Evolutionary conservation across 2,113 vertebrate genomes (phyloP).

Genomic region (Mastomys coucha): DNA sequence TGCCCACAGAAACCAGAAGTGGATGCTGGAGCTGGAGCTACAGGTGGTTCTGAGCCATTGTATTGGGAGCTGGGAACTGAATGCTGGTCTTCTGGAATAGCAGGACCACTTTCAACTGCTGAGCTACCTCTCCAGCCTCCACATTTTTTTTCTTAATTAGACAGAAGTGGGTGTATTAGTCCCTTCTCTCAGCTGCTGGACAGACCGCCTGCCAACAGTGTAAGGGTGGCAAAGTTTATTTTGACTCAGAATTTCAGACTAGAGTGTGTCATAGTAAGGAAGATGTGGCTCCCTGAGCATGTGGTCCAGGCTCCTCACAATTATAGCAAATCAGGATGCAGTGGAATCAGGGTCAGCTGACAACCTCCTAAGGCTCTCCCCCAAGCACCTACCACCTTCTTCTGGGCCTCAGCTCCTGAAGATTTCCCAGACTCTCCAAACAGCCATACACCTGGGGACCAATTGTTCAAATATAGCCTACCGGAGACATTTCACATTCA

Average conservation of each 20-base stretch:
- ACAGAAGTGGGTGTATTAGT: background rate
- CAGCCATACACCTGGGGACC: background rate
- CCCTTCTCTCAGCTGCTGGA: background rate
- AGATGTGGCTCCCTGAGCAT: background rate
- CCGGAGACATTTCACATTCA: background rate
- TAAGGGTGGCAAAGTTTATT: background rate
- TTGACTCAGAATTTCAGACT: background rate
- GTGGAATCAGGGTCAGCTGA: background rate
- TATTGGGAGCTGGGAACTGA: too few relatives aligned
- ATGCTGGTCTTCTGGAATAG: too few relatives aligned
- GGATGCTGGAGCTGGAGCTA: too few relatives aligned
- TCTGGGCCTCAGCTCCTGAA: background rate
- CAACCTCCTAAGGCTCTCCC: background rate
- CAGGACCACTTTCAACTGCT: background rate
- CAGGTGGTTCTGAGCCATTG: too few relatives aligned
- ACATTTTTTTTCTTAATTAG: background rate
- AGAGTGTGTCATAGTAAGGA: background rate
- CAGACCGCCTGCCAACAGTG: background rate
- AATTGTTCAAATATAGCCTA: background rate
- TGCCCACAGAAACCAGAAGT: too few relatives aligned
- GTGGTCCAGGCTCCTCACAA: background rate
- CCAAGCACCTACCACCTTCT: background rate
- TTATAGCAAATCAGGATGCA: background rate
- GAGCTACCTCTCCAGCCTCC: background rate
- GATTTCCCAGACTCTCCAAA: background rate